Conservation (phyloP, 2,113 vertebrate species). For the Lagopus muta region DNA sequence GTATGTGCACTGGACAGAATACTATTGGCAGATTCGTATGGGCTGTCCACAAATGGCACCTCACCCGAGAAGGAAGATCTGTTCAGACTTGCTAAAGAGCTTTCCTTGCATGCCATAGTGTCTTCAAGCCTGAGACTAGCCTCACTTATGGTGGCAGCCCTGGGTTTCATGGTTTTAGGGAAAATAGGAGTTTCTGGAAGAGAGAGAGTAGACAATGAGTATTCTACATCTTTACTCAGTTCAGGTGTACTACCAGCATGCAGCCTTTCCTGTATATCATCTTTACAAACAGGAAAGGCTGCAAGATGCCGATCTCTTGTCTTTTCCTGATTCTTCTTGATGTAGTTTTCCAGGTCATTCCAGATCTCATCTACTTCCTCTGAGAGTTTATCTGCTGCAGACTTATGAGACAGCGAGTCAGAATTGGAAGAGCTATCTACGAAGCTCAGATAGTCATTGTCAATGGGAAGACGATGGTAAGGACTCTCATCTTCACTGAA, state of each 20-base stretch:
- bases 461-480: constrained; percentile 68
- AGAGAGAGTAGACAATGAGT: constrained; percentile 70
- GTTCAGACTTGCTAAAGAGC: constrained; percentile 75
- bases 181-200: constrained; percentile 82
- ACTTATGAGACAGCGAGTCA: constrained; percentile 75
- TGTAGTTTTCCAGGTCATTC: constrained; percentile 98
- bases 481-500: constrained; percentile 81
- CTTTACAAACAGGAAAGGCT: constrained; percentile 90
- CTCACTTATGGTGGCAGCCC: constrained; percentile 82
- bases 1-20: constrained; percentile 73
- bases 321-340: constrained; percentile 94
- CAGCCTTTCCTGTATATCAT: constrained; percentile 73
- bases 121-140: constrained; percentile 82
- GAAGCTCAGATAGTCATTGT: constrained; percentile 78
- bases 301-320: constrained; percentile 90
- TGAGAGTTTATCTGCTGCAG: constrained; percentile 86
- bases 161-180: constrained; percentile 78
- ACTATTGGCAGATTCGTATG: constrained; percentile 77
- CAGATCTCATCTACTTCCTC: constrained; percentile 97
- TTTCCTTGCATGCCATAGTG: constrained; percentile 72
- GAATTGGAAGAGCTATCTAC: constrained; percentile 80
- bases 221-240: constrained; percentile 75
- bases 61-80: constrained; percentile 85
- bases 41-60: constrained; percentile 78
- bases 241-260: constrained; percentile 61